Evolutionary conservation across 2,113 vertebrate species (phyloP), one percentile per base, ranked within the genome.

Genomic region (Cygnus buccinator): DNA sequence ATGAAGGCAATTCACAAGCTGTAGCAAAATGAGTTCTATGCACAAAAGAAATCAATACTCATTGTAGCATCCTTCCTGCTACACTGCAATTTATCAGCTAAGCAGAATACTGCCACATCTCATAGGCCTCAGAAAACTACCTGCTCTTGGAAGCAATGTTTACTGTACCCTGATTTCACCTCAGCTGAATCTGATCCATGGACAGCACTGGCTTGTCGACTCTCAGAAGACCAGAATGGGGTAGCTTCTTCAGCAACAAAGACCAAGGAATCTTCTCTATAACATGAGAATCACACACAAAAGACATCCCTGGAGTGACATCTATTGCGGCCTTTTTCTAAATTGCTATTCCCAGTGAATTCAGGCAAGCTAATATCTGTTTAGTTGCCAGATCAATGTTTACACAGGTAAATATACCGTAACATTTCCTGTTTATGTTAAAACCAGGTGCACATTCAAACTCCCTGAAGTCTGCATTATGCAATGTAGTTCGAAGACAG

Each of bases 1-100:
- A 95, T 88, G 96, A 96, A 97, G 80, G 88, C 94, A 85, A 95
- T 97, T 96, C 92, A 92, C 91, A 95, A 88, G 80, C 93, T 68
- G 71, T 35, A 95, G 92, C 96, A 96, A 98, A 98, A 98, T 96
- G 93, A 98, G 84, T 85, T 96, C 92, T 87, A 92, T 90, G 95
- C 95, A 94, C 95, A 96, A 94, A 97, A 97, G 95, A 97, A 98
- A 98, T 97, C 97, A 97, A 97, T 97, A 97, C 89, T 96, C 96
- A 97, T 95, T 94, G 96, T 95, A 97, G 87, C 84, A 93, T 96
- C 94, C 84, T 97, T 97, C 96, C 93, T 93, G 86, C 84, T 93
- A 88, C 95, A 88, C 68, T 86, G 87, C 76, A 95, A 96, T 97
- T 97, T 84, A 95, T 97, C 97, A 96, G 93, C 97, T 90, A 90